These are phyloP conservation scores for Dynastes hyllus DNA, from an alignment of 2,888 invertebrate genomes.

Conservation along the genomic window DNA sequence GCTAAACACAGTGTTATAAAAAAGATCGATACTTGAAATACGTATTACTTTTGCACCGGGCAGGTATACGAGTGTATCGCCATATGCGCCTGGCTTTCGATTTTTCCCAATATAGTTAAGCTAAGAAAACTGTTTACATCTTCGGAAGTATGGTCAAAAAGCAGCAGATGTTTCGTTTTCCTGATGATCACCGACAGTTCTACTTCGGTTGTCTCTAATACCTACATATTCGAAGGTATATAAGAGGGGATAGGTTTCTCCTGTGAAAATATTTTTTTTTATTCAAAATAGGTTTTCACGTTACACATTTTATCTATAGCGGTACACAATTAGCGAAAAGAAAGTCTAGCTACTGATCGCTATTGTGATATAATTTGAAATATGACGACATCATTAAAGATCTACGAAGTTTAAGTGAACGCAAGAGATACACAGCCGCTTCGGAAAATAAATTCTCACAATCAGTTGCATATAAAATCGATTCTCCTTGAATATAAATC, in stretches of 20 bases:
- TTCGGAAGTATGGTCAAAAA: slow-evolving; percentile 37
- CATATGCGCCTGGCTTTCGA: slow-evolving; percentile 21
- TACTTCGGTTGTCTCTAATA: slow-evolving; percentile 26
- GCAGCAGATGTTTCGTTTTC: slow-evolving; percentile 37
- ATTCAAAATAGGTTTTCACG: too few relatives aligned
- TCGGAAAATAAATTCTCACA: slow-evolving; percentile 42
- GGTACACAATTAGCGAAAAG: background rate
- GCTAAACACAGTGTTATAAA: background rate
- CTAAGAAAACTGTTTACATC: slow-evolving; percentile 49
- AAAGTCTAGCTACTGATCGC: background rate
- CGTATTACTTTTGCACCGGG: slow-evolving; percentile 14
- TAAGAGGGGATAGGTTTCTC: background rate
- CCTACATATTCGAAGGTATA: slow-evolving; percentile 1
- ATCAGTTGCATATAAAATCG: slow-evolving; percentile 34
- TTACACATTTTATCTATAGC: too few relatives aligned
- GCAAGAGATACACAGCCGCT: slow-evolving; percentile 14
- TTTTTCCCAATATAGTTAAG: slow-evolving; percentile 38
- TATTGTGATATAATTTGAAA: slow-evolving; percentile 44
- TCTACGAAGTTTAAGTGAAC: slow-evolving; percentile 22
- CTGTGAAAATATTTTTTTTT: slow-evolving; percentile 5
- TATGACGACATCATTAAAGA: slow-evolving; percentile 33
- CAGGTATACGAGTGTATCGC: slow-evolving; percentile 14
- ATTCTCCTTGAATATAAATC: slow-evolving; percentile 36
- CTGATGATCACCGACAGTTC: slow-evolving; percentile 15
- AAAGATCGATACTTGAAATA: slow-evolving; percentile 4